Base-by-base conservation (phyloP, 2,797 vertebrate genomes). In the Chiloscyllium punctatum region DNA sequence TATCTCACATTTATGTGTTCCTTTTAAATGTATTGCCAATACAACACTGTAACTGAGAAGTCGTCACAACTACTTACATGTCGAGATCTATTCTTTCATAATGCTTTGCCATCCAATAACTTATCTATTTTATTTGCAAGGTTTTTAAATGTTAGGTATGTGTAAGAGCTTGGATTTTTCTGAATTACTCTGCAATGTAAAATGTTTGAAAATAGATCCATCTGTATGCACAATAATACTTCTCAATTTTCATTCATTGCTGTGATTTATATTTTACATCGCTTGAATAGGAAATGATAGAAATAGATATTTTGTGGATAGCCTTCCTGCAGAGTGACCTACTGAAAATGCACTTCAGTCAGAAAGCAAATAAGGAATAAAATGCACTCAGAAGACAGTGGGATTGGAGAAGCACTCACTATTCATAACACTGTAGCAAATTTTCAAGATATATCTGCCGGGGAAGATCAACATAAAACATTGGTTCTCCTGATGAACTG, bases 201-300 rank as follows among this genome's bases (percentile, higher is more conserved):
- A 68, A 68, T 92, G 16, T 92, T n/a, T 68, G 90, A 42, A n/a
- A 92, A 68, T 92, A 92, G n/a, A 94, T 72, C 66, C 68, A 15
- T 71, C 91, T 72, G 92, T 30, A 4, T 72, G 92, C 42, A 51
- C 25, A 48, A 72, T 94, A 72, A 94, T 94, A 94, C 68, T 13
- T 71, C 5, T 72, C 92, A 94, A 94, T 94, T 27, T 37, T 68
- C 30, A 72, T 18, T 71, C 66, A 72, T 94, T 72, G 92, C 1
- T 25, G 27, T 94, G 92, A 71, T 71, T 94, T 69, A 72, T 94
- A 72, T 42, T 51, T 94, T 51, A 72, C 71, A 94, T 72, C 68
- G 21, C 92, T 15, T 94, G 68, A 94, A 5, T 69, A 72, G 69
- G 48, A 15, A 94, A 37, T 27, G 9, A 72, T 68, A 62, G 62